Evolutionary conservation across 2,888 invertebrate genomes (phyloP).

Genomic region (Perizoma flavofasciatum): DNA sequence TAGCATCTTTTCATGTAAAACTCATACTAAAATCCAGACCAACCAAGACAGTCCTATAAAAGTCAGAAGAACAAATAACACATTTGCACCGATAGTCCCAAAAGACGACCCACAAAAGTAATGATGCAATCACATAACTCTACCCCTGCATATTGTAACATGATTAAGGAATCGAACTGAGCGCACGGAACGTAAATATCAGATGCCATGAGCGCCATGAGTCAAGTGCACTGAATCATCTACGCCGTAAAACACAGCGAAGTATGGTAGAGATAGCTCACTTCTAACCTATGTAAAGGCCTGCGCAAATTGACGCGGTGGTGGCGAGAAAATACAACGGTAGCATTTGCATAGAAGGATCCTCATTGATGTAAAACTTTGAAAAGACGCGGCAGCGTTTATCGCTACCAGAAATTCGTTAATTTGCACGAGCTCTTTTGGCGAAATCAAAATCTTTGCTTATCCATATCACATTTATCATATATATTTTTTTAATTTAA

Average conservation of each 20-base stretch:
- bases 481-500: no score
- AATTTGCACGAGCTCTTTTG: no score
- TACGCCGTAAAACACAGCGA: constrained; percentile 31
- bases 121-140: constrained; percentile 16
- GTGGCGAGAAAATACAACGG: no score
- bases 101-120: constrained; percentile 11
- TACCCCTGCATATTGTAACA: constrained; percentile 19
- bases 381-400: no score
- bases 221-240: constrained; percentile 47
- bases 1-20: no score
- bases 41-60: background rate
- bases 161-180: constrained; percentile 23
- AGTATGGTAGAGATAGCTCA: constrained; percentile 4
- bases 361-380: no score
- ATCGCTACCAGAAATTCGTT: no score
- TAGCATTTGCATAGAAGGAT: no score
- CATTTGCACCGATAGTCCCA: constrained; percentile 1
- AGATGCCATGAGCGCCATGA: constrained; percentile 30
- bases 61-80: constrained; percentile 5
- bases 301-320: no score
- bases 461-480: no score
- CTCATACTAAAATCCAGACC: background rate
- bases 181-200: constrained; percentile 35
- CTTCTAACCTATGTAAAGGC: background rate
- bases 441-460: no score